Base-by-base conservation (phyloP, 2,888 invertebrate species). In the Fissipunctia ypsillon region DNA sequence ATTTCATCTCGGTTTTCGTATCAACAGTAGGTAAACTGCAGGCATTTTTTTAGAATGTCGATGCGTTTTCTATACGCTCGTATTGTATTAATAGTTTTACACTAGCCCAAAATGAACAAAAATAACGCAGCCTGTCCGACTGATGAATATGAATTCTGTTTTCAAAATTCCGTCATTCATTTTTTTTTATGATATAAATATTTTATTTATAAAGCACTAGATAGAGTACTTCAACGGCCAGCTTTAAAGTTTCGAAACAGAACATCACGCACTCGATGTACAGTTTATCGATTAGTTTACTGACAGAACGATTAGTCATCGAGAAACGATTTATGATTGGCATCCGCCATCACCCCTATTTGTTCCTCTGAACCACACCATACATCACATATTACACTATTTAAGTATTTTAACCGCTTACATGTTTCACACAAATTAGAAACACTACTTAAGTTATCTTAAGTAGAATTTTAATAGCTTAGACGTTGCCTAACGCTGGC, bases 361-460 rank as follows among this genome's bases (percentile, higher is more conserved):
- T 89, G 88, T 89, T 89, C 87, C 87, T 85, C 87, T 88, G 87
- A 67, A 69, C 65, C 48, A 61, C 73, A 86, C 85, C 89, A 93
- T 92, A 91, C 88, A 91, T 92, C 92, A 93, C 87, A 28, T 59
- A 56, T 75, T 78, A 77, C 77, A 85, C 79, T 85, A 87, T 87
- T 85, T 85, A 86, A 88, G 85, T 90, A 90, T 83, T 82, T 84
- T 77, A 82, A 72, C 66, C 60, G 88, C 89, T 90, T 90, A 90
- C 88, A 89, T 88, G 90, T 87, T 88, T 81, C 84, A 87, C 87
- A 90, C 91, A 94, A 93, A 94, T 95, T 95, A 94, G 92, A 94
- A 91, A 91, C 92, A 92, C 91, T 91, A 90, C 89, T 91, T 79
- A 80, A 89, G 91, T 90, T 93, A 92, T 92, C 92, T 93, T 92